phyloP scores from a whole-genome alignment of 2,888 invertebrate species.

The Geotrupes spiniger region DNA sequence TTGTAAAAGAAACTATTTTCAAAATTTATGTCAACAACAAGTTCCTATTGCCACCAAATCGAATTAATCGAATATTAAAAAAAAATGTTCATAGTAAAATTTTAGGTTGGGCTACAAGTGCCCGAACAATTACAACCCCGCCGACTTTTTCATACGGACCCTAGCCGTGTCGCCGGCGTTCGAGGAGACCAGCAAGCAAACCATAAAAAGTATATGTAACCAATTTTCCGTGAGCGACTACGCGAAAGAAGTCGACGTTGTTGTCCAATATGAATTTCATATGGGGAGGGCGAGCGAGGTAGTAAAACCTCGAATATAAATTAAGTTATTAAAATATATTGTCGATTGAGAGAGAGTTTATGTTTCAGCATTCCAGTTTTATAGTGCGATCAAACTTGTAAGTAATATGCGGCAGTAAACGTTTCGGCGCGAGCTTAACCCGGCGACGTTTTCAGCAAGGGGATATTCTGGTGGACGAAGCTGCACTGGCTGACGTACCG shows the following conservation, averaged over 20 bases:
- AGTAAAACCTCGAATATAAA: constrained; percentile 20
- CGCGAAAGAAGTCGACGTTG: constrained; percentile 71
- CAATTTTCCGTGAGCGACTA: constrained; percentile 75
- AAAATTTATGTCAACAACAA: too few relatives aligned
- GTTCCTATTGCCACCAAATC: too few relatives aligned
- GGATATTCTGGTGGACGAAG: constrained; percentile 68
- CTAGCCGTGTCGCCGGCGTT: constrained; percentile 76
- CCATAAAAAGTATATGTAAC: constrained; percentile 73
- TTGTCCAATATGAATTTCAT: constrained; percentile 70
- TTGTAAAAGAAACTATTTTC: too few relatives aligned
- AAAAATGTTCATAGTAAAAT: too few relatives aligned
- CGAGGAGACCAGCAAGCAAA: constrained; percentile 68
- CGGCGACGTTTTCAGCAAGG: constrained; percentile 50
- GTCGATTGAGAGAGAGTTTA: constrained; percentile 10
- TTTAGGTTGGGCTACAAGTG: constrained; percentile 70
- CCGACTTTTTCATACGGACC: constrained; percentile 84
- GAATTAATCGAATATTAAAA: too few relatives aligned
- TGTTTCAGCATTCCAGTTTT: constrained; percentile 27
- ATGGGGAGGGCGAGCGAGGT: constrained; percentile 59
- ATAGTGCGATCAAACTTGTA: constrained; percentile 27
- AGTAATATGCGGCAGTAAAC: constrained; percentile 20
- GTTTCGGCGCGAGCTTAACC: neutral
- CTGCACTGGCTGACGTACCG: constrained; percentile 75
- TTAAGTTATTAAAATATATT: constrained; percentile 6
- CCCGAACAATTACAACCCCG: constrained; percentile 82